These are phyloP conservation scores for Drosophila rhopaloa DNA, from an alignment of 1,140 invertebrate species.

Conservation along the genomic window DNA sequence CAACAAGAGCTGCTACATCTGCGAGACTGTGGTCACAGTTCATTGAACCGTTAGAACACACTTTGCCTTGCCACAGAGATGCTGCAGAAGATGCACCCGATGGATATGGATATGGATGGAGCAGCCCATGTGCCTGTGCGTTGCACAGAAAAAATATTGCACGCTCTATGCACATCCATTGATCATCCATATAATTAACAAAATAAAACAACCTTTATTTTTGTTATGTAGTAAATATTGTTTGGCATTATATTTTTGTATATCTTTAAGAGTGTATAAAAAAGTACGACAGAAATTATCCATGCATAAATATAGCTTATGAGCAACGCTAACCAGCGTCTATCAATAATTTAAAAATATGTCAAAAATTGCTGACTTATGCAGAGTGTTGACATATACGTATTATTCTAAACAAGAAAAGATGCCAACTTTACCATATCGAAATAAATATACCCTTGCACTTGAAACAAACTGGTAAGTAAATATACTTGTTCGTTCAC, in stretches of 20 bases:
- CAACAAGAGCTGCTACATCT: constrained; percentile 22
- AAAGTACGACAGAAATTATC: not conserved
- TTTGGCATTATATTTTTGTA: not conserved
- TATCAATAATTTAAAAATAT: constrained; percentile 4
- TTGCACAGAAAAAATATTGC: constrained; percentile 14
- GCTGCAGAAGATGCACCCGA: constrained; percentile 22
- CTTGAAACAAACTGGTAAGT: not conserved
- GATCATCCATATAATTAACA: not conserved
- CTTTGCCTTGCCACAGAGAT: constrained; percentile 27
- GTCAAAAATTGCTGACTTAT: not conserved
- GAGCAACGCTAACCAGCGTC: not conserved
- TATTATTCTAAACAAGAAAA: not conserved
- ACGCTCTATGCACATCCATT: too few species aligned
- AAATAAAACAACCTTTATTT: not conserved
- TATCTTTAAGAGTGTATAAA: not conserved
- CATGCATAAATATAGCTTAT: not conserved
- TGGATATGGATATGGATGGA: constrained; percentile 2
- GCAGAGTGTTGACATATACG: not conserved
- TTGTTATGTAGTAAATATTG: not conserved
- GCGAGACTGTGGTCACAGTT: constrained; percentile 72
- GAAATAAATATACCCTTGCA: not conserved
- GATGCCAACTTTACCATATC: not conserved
- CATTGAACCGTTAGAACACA: constrained; percentile 71
- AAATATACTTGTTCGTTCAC: too few species aligned
- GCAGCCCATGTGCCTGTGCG: constrained; percentile 5